Conservation (phyloP, 23 tunicate species). For the Ascidia mentula region DNA sequence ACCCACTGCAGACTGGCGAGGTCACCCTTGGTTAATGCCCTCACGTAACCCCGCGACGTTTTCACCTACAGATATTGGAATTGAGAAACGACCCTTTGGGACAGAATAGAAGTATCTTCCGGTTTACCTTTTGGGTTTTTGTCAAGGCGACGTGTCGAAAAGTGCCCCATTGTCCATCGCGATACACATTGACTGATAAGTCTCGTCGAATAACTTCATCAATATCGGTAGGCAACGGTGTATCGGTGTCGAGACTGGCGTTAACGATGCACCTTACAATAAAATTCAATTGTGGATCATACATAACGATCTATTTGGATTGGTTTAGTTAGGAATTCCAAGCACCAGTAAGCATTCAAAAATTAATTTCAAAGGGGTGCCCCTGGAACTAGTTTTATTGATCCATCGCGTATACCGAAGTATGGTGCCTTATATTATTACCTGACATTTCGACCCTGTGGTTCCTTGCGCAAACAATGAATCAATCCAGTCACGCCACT, state of each 20-base stretch:
- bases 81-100: neutral
- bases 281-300: too few species aligned
- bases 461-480: slow-evolving; percentile 22
- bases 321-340: too few species aligned
- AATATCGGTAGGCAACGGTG: neutral
- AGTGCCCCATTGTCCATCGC: slow-evolving; percentile 25
- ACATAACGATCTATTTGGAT: too few species aligned
- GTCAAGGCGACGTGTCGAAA: slow-evolving; percentile 16
- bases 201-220: slow-evolving; percentile 7
- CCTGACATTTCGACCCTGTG: slow-evolving; percentile 5
- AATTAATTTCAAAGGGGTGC: too few species aligned
- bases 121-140: neutral
- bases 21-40: slow-evolving; percentile 13
- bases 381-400: too few species aligned
- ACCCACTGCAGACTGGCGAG: slow-evolving; percentile 30
- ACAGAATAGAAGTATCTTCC: too few species aligned
- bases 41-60: slow-evolving; percentile 15
- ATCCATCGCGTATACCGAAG: too few species aligned
- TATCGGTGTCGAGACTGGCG: neutral
- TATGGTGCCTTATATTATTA: neutral
- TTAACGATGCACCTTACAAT: slow-evolving; percentile 4
- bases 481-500: slow-evolving; percentile 16
- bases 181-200: slow-evolving; percentile 15
- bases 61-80: neutral
- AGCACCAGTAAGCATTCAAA: too few species aligned